phyloP scores from a whole-genome alignment of 2,888 invertebrate species.

The Pediacus dermestoides region DNA sequence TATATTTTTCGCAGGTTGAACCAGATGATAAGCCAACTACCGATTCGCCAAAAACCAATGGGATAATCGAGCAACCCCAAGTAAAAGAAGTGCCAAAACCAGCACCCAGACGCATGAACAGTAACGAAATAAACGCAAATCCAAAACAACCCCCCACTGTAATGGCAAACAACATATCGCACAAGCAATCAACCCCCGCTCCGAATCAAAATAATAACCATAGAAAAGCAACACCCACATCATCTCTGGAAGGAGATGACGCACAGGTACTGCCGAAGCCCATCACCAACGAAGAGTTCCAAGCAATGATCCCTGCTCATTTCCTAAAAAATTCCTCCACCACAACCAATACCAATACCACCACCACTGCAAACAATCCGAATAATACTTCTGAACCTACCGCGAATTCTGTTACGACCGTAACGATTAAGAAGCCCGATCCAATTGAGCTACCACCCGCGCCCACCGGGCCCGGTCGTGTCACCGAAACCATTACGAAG shows the following conservation, averaged over 20 bases:
- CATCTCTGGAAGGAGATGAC: slow-evolving; percentile 54
- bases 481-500: slow-evolving; percentile 94
- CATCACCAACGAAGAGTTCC: slow-evolving; percentile 90
- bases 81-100: slow-evolving; percentile 42
- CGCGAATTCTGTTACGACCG: slow-evolving; percentile 64
- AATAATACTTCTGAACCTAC: slow-evolving; percentile 25
- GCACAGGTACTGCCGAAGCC: slow-evolving; percentile 66
- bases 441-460: slow-evolving; percentile 75
- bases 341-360: slow-evolving; percentile 36
- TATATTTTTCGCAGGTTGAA: too few relatives aligned
- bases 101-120: slow-evolving; percentile 38
- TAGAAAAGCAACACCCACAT: slow-evolving; percentile 51
- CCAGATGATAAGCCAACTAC: slow-evolving; percentile 5
- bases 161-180: slow-evolving; percentile 12
- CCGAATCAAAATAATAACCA: slow-evolving; percentile 35
- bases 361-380: slow-evolving; percentile 40
- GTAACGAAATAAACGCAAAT: slow-evolving; percentile 22
- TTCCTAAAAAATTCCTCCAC: slow-evolving; percentile 58
- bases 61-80: slow-evolving; percentile 38
- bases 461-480: slow-evolving; percentile 77
- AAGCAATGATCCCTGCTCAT: slow-evolving; percentile 91
- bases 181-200: slow-evolving; percentile 11
- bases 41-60: slow-evolving; percentile 42
- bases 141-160: slow-evolving; percentile 13
- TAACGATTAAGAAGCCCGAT: slow-evolving; percentile 76